Evolutionary conservation across 2,797 vertebrate genomes (phyloP).

Genomic region (Selene dorsalis): DNA sequence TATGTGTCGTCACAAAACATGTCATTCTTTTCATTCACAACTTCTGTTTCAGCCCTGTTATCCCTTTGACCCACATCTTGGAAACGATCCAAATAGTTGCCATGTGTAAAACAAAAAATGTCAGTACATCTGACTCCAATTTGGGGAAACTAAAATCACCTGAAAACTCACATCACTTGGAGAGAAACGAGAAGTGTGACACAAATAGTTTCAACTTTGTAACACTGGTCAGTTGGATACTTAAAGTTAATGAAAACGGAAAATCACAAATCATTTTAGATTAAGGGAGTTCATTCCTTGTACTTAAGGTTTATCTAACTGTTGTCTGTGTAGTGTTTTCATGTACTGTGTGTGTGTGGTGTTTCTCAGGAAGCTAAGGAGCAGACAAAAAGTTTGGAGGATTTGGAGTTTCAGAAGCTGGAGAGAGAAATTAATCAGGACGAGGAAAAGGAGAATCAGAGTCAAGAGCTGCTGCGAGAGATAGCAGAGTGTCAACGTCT

Average conservation of each 20-base stretch:
- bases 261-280: background rate
- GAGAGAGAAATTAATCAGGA: slow-evolving; percentile 91
- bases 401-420: slow-evolving; percentile 95
- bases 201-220: background rate
- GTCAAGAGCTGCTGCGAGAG: slow-evolving; percentile 90
- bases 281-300: background rate
- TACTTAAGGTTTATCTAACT: background rate
- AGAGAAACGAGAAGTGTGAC: background rate
- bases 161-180: slow-evolving; percentile 22
- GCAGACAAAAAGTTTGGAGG: slow-evolving; percentile 90
- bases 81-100: slow-evolving; percentile 52
- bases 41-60: slow-evolving; percentile 6
- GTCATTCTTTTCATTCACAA: slow-evolving; percentile 14
- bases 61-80: background rate
- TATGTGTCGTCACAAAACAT: background rate
- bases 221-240: background rate
- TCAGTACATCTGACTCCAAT: slow-evolving; percentile 44
- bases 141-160: slow-evolving; percentile 25
- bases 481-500: slow-evolving; percentile 92
- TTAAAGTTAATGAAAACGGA: background rate
- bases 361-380: slow-evolving; percentile 86
- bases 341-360: slow-evolving; percentile 9
- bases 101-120: slow-evolving; percentile 39
- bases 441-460: slow-evolving; percentile 92
- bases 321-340: background rate